Base-by-base conservation (phyloP, 2,888 invertebrate species). In the Synergus gifuensis region DNA sequence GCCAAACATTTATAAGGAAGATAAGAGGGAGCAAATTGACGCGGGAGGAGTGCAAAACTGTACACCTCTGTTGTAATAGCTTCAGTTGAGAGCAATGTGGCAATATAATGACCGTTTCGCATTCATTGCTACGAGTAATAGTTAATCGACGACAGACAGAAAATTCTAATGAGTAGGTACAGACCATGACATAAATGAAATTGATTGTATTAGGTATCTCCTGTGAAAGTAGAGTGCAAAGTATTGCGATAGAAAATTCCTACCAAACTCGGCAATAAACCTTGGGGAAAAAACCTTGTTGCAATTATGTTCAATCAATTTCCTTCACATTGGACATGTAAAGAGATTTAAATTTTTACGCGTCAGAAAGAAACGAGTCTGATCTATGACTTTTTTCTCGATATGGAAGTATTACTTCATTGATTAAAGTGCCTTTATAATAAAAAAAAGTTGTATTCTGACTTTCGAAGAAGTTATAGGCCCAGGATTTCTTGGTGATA, bases 1-100 rank as follows among this genome's bases (percentile, higher is more conserved):
- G 76, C 66, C 76, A 77, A 62, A 64, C 76, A 81, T 78, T 81
- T 76, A 78, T 79, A 79, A 77, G 22, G 54, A 63, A 77, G 76
- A 80, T 76, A 79, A 79, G 62, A 79, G 69, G 63, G 62, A 79
- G 69, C 46, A 63, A 79, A 79, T 63, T 58, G 76, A 76, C 76
- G 76, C 76, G 62, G 54, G 63, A 73, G 54, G 73, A 73, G 73
- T 73, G 73, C 54, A 73, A 36, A 73, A 36, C 16, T 73, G 73
- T 54, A 73, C 54, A 73, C 54, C 16, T 18, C 40, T 54, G 54
- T 12, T 76, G 44, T 79, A 76, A 76, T 78, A 78, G 76, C 76
- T 11, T 12, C 76, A 46, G 63, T 22, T 18, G 62, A 80, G 63
- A 76, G 28, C 36, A 49, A 73, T 54, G 54, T 73, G 36, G 76